Percentiles rank a stretch among this genome's conserved stretches.
Conservation (phyloP, 2,888 invertebrate genomes). For the Poecilus cupreus region DNA sequence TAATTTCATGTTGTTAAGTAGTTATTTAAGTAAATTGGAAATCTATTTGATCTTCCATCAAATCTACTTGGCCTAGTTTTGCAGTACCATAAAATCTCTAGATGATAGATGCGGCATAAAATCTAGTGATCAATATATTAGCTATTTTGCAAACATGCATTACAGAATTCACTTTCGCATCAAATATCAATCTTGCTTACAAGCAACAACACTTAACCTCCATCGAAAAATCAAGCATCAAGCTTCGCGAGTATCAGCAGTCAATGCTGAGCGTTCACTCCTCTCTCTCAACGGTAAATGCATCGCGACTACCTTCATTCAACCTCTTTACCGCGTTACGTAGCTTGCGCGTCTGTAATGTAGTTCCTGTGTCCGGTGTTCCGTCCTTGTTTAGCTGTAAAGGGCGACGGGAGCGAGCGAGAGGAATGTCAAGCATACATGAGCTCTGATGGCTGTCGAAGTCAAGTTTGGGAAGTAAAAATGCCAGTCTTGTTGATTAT, state of each 20-base stretch:
- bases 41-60: too few relatives aligned
- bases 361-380: constrained; percentile 34
- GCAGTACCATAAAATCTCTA: too few relatives aligned
- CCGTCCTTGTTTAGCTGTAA: not conserved
- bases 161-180: constrained; percentile 28
- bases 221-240: constrained; percentile 17
- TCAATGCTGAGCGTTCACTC: not conserved
- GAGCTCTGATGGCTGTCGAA: constrained; percentile 33
- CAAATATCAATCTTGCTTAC: constrained; percentile 47
- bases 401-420: not conserved
- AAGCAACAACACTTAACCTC: constrained; percentile 47
- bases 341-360: constrained; percentile 42
- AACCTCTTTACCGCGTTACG: constrained; percentile 8
- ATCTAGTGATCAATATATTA: constrained; percentile 4
- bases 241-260: constrained; percentile 4
- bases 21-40: too few relatives aligned
- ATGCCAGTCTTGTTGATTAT: constrained; percentile 46
- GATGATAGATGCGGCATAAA: constrained; percentile 7
- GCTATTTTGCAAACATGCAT: constrained; percentile 23
- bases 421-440: constrained; percentile 9
- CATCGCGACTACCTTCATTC: constrained; percentile 19
- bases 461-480: constrained; percentile 47
- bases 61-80: too few relatives aligned
- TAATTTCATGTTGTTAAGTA: too few relatives aligned
- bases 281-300: not conserved